Base-by-base conservation (phyloP, 2,888 invertebrate genomes). In the Drosophila neotestacea region DNA sequence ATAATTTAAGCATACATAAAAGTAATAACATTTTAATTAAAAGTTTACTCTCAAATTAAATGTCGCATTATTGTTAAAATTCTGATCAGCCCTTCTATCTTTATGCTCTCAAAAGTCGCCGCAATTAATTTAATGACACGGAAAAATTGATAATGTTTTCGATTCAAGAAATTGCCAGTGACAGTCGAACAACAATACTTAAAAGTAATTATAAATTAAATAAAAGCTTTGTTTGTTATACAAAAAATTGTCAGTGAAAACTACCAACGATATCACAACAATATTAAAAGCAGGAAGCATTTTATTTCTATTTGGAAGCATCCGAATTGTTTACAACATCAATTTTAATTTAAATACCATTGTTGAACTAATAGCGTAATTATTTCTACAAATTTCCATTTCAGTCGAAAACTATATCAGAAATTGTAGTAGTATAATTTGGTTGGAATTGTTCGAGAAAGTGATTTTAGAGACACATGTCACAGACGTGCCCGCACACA, bases 391-490 rank as follows among this genome's bases (percentile, higher is more conserved):
- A 32, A 13, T 32, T 48, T 48, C 16, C 48, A 32, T 48, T 10
- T 32, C 48, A 48, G 16, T 11, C 34, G 16, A 11, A 36, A 50
- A 50, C 36, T 27, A 50, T 50, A 22, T 22, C 6, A 16, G 32
- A 16, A 48, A 10, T 48, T 30, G 30, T 13, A 13, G 41, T 27
- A 52, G 22, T 52, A 13, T 27, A 67, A 60, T 16, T 59, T 28
- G 11, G 28, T 4, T 28, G 4, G 32, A 34, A 22, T 39, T 46
- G 28, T 13, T 13, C 34, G 16, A 7, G 69, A 47, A 52, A 68
- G 50, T 52, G 46, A 60, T 50, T 50, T 61, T 28, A 30, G 27
- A 6, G 51, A 47, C 55, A 73, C 60, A 50, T 55, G 30, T 30
- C 34, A 50, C 39, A 27, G 27, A 51, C 50, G 50, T 50, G 27